Evolutionary conservation across 1,140 invertebrate species (phyloP).

Genomic region (Diachasma alloeum): DNA sequence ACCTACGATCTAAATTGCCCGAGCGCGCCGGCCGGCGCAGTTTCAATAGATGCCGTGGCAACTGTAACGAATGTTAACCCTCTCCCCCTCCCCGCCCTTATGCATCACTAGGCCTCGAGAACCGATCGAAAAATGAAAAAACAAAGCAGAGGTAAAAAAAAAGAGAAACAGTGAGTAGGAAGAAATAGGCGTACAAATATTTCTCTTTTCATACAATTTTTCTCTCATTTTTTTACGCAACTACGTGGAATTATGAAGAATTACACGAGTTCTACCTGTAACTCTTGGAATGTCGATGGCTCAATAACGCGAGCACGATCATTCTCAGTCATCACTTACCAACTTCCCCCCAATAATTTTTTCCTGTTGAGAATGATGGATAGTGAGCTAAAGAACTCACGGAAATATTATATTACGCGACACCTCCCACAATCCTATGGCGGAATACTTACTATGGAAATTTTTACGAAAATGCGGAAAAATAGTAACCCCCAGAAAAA

Average conservation of each 20-base stretch:
- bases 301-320: slow-evolving; percentile 23
- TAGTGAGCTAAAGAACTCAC: not conserved
- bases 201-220: not conserved
- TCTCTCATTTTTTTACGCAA: not conserved
- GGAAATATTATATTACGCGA: too few relatives aligned
- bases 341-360: not conserved
- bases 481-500: too few relatives aligned
- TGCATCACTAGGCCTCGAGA: not conserved
- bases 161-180: not conserved
- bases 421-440: too few relatives aligned
- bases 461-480: too few relatives aligned
- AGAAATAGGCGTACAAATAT: not conserved
- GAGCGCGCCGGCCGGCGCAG: slow-evolving; percentile 14
- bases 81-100: not conserved
- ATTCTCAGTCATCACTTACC: not conserved
- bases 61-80: slow-evolving; percentile 26
- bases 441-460: too few relatives aligned
- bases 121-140: not conserved
- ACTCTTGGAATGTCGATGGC: slow-evolving; percentile 34
- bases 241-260: slow-evolving; percentile 7
- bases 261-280: slow-evolving; percentile 6
- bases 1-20: slow-evolving; percentile 46
- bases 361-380: not conserved
- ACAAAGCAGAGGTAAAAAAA: not conserved
- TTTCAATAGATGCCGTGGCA: slow-evolving; percentile 26